Base-by-base conservation (phyloP, 2,113 vertebrate species). In the Apteryx owenii region DNA sequence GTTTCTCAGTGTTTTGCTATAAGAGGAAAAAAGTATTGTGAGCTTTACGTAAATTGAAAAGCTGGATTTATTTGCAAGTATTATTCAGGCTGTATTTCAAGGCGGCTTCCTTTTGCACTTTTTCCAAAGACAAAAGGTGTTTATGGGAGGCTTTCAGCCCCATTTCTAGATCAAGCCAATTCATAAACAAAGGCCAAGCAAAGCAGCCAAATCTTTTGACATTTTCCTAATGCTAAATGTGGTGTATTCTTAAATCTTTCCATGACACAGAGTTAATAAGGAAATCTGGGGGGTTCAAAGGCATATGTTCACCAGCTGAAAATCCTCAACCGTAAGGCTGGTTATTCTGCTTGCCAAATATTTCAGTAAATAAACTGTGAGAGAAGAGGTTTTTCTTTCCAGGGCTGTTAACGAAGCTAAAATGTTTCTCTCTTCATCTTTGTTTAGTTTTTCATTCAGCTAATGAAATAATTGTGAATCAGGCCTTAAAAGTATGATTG, bases 391-490 rank as follows among this genome's bases (percentile, higher is more conserved):
- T 91, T 86, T 62, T 38, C 48, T 85, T 68, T 56, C 22, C 31
- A 51, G 31, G 46, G 20, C 58, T 91, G 31, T 76, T 75, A 71
- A 88, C 62, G 19, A 85, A 83, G 51, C 54, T 38, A 85, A 93
- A 95, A 89, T 94, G 68, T 85, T 95, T 96, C 71, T 75, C 31
- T 46, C 28, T 88, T 82, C 36, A 71, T 83, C 78, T 89, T 95
- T 89, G 84, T 70, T 95, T 94, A 91, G 91, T 93, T 93, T 95
- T 81, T 87, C 75, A 88, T 89, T 89, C 40, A 33, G 50, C 48
- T 96, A 95, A 95, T 96, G 71, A 95, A 95, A 91, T 96, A 97
- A 94, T 95, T 95, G 79, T 71, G 68, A 94, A 78, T 89, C 23
- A 42, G 46, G 22, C 42, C 38, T 95, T 94, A 68, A 88, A 92